Conservation (phyloP, 2,888 invertebrate genomes). For the Drosophila stalkeri region DNA sequence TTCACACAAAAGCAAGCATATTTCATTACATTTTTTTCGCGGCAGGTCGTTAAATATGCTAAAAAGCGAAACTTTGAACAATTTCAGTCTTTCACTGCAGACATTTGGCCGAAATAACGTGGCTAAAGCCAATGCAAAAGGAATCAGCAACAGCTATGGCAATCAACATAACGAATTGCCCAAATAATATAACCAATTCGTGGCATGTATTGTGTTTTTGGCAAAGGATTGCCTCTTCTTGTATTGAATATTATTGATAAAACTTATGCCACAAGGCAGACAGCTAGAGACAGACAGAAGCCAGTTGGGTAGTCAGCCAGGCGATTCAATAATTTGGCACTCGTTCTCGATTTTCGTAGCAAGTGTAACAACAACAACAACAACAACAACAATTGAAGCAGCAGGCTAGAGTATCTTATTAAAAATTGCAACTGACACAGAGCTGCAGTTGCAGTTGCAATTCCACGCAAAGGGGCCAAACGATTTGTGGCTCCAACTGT, state of each 20-base stretch:
- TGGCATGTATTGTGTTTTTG: slow-evolving; percentile 28
- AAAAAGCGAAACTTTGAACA: slow-evolving; percentile 58
- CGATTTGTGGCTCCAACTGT: slow-evolving; percentile 28
- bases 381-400: slow-evolving; percentile 17
- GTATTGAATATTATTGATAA: slow-evolving; percentile 80
- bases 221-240: slow-evolving; percentile 62
- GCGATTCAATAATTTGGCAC: slow-evolving; percentile 62
- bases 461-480: slow-evolving; percentile 45
- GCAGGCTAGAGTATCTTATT: slow-evolving; percentile 36
- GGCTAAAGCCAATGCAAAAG: slow-evolving; percentile 22
- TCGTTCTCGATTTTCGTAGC: slow-evolving; percentile 33
- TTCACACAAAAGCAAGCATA: not conserved
- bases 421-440: slow-evolving; percentile 30
- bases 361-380: slow-evolving; percentile 32
- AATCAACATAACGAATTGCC: slow-evolving; percentile 49
- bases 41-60: slow-evolving; percentile 47
- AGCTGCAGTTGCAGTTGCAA: slow-evolving; percentile 28
- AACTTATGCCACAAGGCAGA: slow-evolving; percentile 66
- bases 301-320: slow-evolving; percentile 7
- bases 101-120: slow-evolving; percentile 73
- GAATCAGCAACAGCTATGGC: slow-evolving; percentile 32
- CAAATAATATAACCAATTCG: slow-evolving; percentile 34
- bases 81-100: slow-evolving; percentile 51
- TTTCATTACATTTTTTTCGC: slow-evolving; percentile 15
- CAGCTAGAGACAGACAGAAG: slow-evolving; percentile 20